Evolutionary conservation across 2,888 invertebrate genomes (phyloP).

Genomic region (Erebia aethiops): DNA sequence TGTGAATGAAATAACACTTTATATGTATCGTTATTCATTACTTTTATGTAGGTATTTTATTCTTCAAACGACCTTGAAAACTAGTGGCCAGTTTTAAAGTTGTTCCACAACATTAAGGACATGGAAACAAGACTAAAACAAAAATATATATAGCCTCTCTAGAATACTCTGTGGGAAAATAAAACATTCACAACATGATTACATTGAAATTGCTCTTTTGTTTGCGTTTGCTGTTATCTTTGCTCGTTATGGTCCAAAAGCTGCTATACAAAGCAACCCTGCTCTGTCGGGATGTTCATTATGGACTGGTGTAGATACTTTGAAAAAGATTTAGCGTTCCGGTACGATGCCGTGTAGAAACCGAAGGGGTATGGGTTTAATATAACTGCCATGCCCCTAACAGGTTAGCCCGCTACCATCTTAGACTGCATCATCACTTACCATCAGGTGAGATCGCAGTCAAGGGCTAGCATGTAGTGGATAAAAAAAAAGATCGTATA

Average conservation of each 20-base stretch:
- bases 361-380: too few species aligned
- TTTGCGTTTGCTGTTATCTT: conserved; percentile 1
- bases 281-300: neutral
- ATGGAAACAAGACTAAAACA: conserved; percentile 29
- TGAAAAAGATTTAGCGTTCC: neutral
- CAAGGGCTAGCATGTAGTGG: too few species aligned
- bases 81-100: conserved; percentile 34
- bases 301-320: neutral
- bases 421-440: too few species aligned
- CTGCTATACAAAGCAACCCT: neutral
- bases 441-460: too few species aligned
- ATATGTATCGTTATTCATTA: too few species aligned
- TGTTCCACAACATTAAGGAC: conserved; percentile 29
- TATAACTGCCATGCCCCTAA: too few species aligned
- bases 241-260: neutral
- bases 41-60: conserved; percentile 12
- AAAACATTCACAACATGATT: neutral
- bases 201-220: conserved; percentile 7
- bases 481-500: neutral
- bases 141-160: conserved; percentile 12
- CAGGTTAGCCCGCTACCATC: too few species aligned
- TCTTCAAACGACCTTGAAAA: conserved; percentile 37
- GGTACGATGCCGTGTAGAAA: too few species aligned
- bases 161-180: conserved; percentile 15
- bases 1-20: neutral